A percentile compares a stretch with the other conserved stretches of the same genome.
These are phyloP conservation scores for Drosophila seguyi DNA, from an alignment of 1,140 invertebrate species.

Conservation along the genomic window DNA sequence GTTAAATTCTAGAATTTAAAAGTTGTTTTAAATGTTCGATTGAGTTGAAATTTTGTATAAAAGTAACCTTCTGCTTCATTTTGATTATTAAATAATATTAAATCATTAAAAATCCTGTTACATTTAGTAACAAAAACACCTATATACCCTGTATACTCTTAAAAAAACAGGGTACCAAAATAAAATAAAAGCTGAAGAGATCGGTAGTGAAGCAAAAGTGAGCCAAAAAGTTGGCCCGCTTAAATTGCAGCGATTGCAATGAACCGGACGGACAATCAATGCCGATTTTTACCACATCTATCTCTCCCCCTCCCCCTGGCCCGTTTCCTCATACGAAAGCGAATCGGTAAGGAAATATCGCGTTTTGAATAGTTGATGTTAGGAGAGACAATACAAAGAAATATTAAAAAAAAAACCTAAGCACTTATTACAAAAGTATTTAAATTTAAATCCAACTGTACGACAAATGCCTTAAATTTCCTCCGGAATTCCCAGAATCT, in stretches of 20 bases:
- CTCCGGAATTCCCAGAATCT: not conserved
- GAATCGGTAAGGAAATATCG: constrained; percentile 1
- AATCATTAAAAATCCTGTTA: not conserved
- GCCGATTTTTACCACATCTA: constrained; percentile 50
- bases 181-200: constrained; percentile 2
- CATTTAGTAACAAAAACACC: not conserved
- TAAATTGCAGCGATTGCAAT: constrained; percentile 59
- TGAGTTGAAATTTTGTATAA: not conserved
- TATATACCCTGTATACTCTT: not conserved
- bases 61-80: not conserved
- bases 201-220: constrained; percentile 24
- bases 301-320: constrained; percentile 1
- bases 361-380: not conserved
- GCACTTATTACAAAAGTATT: not conserved
- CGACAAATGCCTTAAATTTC: not conserved
- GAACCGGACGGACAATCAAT: constrained; percentile 54
- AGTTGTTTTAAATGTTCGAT: not conserved
- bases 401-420: too few species aligned
- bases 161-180: not conserved
- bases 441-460: not conserved
- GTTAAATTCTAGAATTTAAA: not conserved
- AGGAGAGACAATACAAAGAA: too few species aligned
- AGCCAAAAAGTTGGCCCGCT: constrained; percentile 69
- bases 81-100: not conserved
- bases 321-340: not conserved